Evolutionary conservation across 2,888 invertebrate species (phyloP), one percentile per base, ranked within the genome.

Genomic region (Gandaritis pyraliata): DNA sequence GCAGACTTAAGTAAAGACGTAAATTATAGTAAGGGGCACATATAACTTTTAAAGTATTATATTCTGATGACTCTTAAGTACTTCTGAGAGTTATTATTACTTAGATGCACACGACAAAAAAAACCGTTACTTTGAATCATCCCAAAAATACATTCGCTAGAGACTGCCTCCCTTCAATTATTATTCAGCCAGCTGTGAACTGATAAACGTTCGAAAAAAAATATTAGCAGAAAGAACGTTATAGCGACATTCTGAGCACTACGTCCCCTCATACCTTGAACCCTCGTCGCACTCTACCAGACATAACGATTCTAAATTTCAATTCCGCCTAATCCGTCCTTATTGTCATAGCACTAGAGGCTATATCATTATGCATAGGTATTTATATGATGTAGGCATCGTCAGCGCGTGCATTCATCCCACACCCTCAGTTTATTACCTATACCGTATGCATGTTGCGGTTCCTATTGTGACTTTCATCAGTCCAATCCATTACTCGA

Each of bases 391-490:
- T 79, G 75, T 72, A 71, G 73, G 74, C 75, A 67, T 66, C 75
- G 80, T 76, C 82, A 82, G 79, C 83, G 73, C 83, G 83, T 84
- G 85, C 87, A 87, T 90, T 88, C 88, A 85, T 84, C 80, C 82
- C 80, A 82, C 88, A 88, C 90, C 90, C 90, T 84, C 82, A 68
- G 78, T 85, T 85, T 87, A 88, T 88, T 87, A 81, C 83, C 83
- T 87, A 85, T 87, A 88, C 82, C 80, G 83, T 87, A 85, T 87
- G 88, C 88, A 88, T 85, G 85, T 86, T 86, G 88, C 83, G 88
- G 87, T 86, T 78, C 75, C 80, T 77, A 87, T 87, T 86, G 86
- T 89, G 76, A 82, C 81, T 81, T 78, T 80, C 83, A 83, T 83
- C 84, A 77, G 38, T 54, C 46, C 46, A 38, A 87, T 83, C 88